Conservation (phyloP, 2,888 invertebrate species). For the Andrena dorsata region DNA sequence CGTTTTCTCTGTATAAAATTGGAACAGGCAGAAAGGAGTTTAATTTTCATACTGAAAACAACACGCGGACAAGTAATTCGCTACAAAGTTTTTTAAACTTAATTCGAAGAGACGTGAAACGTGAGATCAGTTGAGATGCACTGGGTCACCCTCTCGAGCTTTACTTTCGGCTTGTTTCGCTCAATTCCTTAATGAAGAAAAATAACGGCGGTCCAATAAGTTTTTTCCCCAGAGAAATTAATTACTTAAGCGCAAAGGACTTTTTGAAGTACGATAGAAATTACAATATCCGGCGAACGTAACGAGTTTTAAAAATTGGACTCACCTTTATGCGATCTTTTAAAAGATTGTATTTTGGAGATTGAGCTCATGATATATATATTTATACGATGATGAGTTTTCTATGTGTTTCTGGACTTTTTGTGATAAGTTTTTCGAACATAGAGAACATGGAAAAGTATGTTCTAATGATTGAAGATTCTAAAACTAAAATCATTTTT, state of each 20-base stretch:
- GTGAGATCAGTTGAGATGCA: slow-evolving; percentile 57
- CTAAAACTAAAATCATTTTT: too few species aligned
- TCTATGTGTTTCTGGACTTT: too few species aligned
- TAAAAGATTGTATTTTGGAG: too few species aligned
- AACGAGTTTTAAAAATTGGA: neutral
- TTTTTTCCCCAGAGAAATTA: slow-evolving; percentile 33
- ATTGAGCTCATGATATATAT: too few species aligned
- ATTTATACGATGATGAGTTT: too few species aligned
- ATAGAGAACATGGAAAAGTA: too few species aligned
- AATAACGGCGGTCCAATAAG: slow-evolving; percentile 37
- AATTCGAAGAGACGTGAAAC: slow-evolving; percentile 40
- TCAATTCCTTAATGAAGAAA: slow-evolving; percentile 47
- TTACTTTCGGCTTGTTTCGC: slow-evolving; percentile 35
- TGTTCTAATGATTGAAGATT: too few species aligned
- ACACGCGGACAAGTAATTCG: neutral
- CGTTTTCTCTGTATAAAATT: neutral
- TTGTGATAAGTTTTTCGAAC: too few species aligned
- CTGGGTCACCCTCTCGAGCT: slow-evolving; percentile 34
- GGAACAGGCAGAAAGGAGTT: neutral
- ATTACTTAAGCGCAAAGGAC: slow-evolving; percentile 20
- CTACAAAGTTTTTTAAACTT: slow-evolving; percentile 53
- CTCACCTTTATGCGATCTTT: too few species aligned
- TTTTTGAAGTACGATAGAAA: neutral
- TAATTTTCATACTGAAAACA: slow-evolving; percentile 2
- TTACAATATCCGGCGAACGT: neutral